Conservation (phyloP, 2,888 invertebrate genomes). For the Iphiclides podalirius region DNA sequence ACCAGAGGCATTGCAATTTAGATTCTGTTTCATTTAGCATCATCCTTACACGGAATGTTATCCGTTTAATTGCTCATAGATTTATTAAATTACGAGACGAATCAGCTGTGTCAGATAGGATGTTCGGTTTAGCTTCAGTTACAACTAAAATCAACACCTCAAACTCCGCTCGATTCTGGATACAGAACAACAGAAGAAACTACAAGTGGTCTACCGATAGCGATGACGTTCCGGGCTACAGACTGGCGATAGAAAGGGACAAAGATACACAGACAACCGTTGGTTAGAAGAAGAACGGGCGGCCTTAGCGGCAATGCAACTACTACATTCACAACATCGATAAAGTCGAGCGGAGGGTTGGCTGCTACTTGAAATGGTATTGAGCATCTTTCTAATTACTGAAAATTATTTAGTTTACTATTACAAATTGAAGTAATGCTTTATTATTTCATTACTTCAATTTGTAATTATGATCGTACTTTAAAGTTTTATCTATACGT, state of each 20-base stretch:
- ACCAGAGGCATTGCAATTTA: background rate
- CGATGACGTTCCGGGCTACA: slow-evolving; percentile 64
- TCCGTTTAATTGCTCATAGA: too few species aligned
- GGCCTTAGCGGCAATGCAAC: slow-evolving; percentile 73
- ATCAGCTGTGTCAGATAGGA: too few species aligned
- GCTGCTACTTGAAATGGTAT: slow-evolving; percentile 73
- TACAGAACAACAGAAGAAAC: slow-evolving; percentile 71
- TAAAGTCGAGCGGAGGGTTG: slow-evolving; percentile 67
- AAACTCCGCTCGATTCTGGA: slow-evolving; percentile 70
- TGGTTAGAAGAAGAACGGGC: slow-evolving; percentile 64
- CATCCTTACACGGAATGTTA: too few species aligned
- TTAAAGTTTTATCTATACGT: too few species aligned
- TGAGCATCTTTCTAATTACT: slow-evolving; percentile 39
- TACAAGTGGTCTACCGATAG: slow-evolving; percentile 75
- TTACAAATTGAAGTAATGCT: too few species aligned
- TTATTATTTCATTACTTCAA: too few species aligned
- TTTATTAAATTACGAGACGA: too few species aligned
- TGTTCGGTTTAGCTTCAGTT: slow-evolving; percentile 53
- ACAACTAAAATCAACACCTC: slow-evolving; percentile 61
- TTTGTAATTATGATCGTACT: too few species aligned
- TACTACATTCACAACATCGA: slow-evolving; percentile 79
- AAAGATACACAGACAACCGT: slow-evolving; percentile 63
- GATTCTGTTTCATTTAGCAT: too few species aligned
- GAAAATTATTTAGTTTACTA: too few species aligned
- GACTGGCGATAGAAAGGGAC: slow-evolving; percentile 69